Evolutionary conservation across 2,888 invertebrate species (phyloP).

Genomic region (Athalia circularis): DNA sequence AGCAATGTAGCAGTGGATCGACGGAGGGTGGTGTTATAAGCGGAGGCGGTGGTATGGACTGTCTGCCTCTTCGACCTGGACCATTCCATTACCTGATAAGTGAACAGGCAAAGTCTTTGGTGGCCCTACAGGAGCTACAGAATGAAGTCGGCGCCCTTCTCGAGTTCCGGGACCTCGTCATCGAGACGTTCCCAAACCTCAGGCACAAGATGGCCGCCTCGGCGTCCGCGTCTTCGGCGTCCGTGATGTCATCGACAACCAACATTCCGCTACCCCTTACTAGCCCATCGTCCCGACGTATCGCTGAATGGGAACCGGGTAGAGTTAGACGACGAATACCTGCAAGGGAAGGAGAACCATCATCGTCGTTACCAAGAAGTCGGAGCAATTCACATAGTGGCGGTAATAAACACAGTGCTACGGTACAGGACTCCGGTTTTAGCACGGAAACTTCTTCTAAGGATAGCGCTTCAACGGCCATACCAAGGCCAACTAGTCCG

Average conservation of each 20-base stretch:
- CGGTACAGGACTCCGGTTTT: constrained; percentile 90
- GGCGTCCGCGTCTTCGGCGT: constrained; percentile 71
- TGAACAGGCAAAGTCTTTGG: constrained; percentile 92
- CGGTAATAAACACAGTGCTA: constrained; percentile 79
- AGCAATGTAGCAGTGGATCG: constrained; percentile 69
- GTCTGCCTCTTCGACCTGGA: constrained; percentile 85
- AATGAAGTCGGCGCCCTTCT: constrained; percentile 94
- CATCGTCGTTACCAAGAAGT: constrained; percentile 77
- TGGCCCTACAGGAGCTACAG: constrained; percentile 92
- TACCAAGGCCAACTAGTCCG: constrained; percentile 70
- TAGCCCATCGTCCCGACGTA: constrained; percentile 72
- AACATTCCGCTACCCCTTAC: constrained; percentile 70
- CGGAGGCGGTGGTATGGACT: constrained; percentile 83
- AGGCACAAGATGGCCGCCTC: constrained; percentile 89
- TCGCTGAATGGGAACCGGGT: constrained; percentile 87
- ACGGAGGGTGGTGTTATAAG: constrained; percentile 58
- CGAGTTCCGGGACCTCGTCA: constrained; percentile 95
- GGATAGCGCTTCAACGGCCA: constrained; percentile 82
- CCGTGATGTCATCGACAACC: constrained; percentile 77
- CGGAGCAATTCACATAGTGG: constrained; percentile 80
- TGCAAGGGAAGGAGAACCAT: constrained; percentile 65
- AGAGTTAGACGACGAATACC: constrained; percentile 81
- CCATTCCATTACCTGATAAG: constrained; percentile 89
- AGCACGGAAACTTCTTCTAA: constrained; percentile 92
- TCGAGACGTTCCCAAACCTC: constrained; percentile 94